These are phyloP conservation scores for Masnerella sp. DNA, from an alignment of 2,888 invertebrate species.

Conservation along the genomic window DNA sequence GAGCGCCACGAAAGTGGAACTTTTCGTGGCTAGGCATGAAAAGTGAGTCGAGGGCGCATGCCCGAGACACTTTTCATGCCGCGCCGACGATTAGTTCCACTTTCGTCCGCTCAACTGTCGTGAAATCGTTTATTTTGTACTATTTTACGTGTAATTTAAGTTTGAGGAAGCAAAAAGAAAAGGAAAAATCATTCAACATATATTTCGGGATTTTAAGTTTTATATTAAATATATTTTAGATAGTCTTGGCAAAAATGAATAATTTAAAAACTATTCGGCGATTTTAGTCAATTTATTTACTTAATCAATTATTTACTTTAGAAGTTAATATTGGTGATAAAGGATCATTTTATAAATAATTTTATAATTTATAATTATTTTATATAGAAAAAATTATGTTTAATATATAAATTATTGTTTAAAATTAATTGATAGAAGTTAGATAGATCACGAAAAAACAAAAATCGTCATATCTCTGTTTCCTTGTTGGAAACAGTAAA, in stretches of 20 bases:
- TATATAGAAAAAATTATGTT: slow-evolving; percentile 46
- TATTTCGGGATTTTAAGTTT: slow-evolving; percentile 30
- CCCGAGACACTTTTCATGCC: too few species aligned
- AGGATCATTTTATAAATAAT: slow-evolving; percentile 39
- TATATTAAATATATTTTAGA: slow-evolving; percentile 38
- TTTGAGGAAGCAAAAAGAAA: too few species aligned
- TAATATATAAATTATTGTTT: slow-evolving; percentile 52
- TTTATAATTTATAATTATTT: slow-evolving; percentile 50
- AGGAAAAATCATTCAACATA: too few species aligned
- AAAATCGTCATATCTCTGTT: slow-evolving; percentile 46
- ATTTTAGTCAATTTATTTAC: slow-evolving; percentile 56
- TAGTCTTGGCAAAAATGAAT: slow-evolving; percentile 33
- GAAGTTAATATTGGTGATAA: slow-evolving; percentile 46
- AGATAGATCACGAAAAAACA: slow-evolving; percentile 23
- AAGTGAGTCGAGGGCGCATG: too few species aligned
- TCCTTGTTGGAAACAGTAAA: slow-evolving; percentile 21
- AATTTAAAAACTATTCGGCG: slow-evolving; percentile 36
- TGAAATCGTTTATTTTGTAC: too few species aligned
- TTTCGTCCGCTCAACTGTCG: too few species aligned
- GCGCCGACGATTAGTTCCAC: too few species aligned
- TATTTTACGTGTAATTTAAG: too few species aligned
- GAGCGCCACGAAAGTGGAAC: too few species aligned
- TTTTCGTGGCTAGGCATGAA: too few species aligned
- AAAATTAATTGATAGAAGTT: slow-evolving; percentile 42
- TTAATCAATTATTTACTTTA: slow-evolving; percentile 24